Evolutionary conservation across 2,113 vertebrate genomes (phyloP).

Genomic region (Pygoscelis adeliae): DNA sequence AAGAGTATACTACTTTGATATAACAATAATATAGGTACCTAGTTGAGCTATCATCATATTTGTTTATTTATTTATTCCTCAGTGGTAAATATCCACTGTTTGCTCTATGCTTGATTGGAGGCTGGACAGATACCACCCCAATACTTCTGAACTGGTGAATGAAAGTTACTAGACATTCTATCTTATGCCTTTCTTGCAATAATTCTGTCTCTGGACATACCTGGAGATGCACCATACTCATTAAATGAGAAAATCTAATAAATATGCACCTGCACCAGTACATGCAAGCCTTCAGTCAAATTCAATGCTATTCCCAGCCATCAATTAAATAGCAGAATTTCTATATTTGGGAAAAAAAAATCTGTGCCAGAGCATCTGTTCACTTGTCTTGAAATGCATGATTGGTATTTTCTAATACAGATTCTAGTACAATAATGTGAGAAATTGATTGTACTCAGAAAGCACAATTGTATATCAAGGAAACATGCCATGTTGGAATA

Average conservation of each 20-base stretch:
- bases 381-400: background rate
- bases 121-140: background rate
- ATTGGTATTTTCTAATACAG: background rate
- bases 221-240: background rate
- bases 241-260: background rate
- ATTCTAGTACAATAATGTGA: background rate
- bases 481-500: background rate
- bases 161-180: background rate
- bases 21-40: background rate
- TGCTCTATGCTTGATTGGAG: background rate
- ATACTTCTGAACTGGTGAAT: background rate
- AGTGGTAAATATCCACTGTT: background rate
- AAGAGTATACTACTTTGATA: background rate
- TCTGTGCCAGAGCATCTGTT: conserved; percentile 20
- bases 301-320: background rate
- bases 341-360: background rate
- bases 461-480: background rate
- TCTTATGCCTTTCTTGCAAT: background rate
- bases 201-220: background rate
- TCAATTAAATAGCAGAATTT: conserved; percentile 9
- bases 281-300: background rate
- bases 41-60: background rate
- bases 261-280: background rate
- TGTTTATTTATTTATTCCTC: background rate
- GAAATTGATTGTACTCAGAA: background rate